Evolutionary conservation across 2,888 invertebrate genomes (phyloP), one percentile per base, ranked within the genome.

Genomic region (Xanthia togata): DNA sequence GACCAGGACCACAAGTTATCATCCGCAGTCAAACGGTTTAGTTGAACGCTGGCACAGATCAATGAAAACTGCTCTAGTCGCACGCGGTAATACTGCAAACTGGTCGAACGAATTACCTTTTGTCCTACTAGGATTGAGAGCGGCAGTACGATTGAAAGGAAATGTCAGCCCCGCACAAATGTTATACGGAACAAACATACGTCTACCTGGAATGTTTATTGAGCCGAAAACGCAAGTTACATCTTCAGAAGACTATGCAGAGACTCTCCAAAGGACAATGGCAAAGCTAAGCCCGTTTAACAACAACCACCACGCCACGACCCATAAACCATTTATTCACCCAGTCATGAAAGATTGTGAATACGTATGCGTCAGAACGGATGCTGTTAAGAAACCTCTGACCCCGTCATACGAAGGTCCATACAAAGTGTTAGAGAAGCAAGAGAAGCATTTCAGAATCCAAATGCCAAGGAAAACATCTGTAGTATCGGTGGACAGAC

Each of bases 321-420:
- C 8, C 9, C 67, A 67, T 23, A 53, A 67, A 35, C 67, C 35
- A 60, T 65, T 65, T 50, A 50, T 65, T 65, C 31, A 65, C 23
- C 47, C 47, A 65, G 50, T 50, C 2, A 53, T 67, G 23, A 35
- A 53, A 53, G 2, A 0, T 3, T 68, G 53, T 2, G 35, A 68
- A 68, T 53, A 53, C 2, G 53, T 53, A 68, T 68, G 38, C 35
- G 53, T 68, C 53, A 53, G 53, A 53, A 68, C 53, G 5, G 68
- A 68, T 68, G n/a, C 68, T 53, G 67, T 68, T 0, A 68, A 68
- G n/a, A 68, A 68, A 68, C 35, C 67, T 2, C 23, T 67, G 35
- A 67, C 50, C 35, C 67, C 50, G 6, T 64, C n/a, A 3, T 65
- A 31, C 31, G 47, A 65, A 65, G 31, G 44, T 1, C 26, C 20